phyloP scores from a whole-genome alignment of 2,797 vertebrate genomes.

The Notolepis coatsorum region DNA sequence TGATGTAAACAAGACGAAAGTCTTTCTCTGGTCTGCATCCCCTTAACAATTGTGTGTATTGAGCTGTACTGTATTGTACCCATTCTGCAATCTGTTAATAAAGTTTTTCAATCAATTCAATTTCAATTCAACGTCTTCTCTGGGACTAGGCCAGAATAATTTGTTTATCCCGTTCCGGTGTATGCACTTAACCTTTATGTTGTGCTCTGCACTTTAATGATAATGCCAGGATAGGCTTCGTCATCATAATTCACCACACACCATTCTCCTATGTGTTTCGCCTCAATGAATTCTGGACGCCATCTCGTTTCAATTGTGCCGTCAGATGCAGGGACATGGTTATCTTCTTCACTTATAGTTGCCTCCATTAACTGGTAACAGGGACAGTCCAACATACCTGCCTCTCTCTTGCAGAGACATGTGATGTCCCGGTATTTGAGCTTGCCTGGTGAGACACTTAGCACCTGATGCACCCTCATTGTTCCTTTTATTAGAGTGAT shows the following conservation, averaged over 20 bases:
- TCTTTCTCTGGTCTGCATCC: no score
- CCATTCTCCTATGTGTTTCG: neutral
- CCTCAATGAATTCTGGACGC: neutral
- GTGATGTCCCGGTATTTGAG: conserved; percentile 13
- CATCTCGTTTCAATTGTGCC: neutral
- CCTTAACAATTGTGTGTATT: no score
- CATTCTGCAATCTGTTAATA: no score
- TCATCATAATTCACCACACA: conserved; percentile 13
- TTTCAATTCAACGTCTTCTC: neutral
- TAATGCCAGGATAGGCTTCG: conserved; percentile 5
- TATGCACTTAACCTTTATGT: neutral
- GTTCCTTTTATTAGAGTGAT: conserved; percentile 17
- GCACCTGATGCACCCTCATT: conserved; percentile 18
- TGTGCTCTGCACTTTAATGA: no score
- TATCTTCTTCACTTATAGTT: neutral
- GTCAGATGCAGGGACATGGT: neutral
- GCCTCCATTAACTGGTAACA: neutral
- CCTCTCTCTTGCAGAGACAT: conserved; percentile 18
- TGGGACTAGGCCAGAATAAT: neutral
- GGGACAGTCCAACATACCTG: conserved; percentile 13
- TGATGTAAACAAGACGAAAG: no score
- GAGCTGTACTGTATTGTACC: no score
- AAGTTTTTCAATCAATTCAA: no score
- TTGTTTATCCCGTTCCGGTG: neutral
- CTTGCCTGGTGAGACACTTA: no score